Evolutionary conservation across 30 jellyfish, hydroid and myxozoan genomes (phyloP), one percentile per base, ranked within the genome.

Genomic region (Hydractinia symbiolongicarpus): DNA sequence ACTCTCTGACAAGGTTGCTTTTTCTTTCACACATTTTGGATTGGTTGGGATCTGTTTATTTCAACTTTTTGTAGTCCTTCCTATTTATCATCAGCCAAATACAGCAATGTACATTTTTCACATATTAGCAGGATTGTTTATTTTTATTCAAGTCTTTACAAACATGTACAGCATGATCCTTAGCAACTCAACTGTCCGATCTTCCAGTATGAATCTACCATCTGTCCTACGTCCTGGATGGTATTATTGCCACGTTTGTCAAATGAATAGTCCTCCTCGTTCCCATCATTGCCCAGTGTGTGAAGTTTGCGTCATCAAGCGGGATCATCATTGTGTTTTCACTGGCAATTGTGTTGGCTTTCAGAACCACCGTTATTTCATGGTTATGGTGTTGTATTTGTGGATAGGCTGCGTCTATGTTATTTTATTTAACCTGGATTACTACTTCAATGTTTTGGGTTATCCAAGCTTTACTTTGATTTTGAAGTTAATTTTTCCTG

Each of bases 281-380:
- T 66, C 95, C 5, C 97, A 90, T 30, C 97, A 90, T 81, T 90
- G 97, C 70, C 95, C 95, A 4, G 50, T 90, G 9, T 90, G 97
- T 53, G 92, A 90, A 6, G 88, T 90, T 10, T 90, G 97, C 76
- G 89, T 90, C 62, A 56, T 90, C 9, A 90, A 90, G 74, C 87
- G 97, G 8, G 97, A 90, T 55, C 97, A 90, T 73, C 97, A 90
- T 64, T 90, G 97, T 67, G 66, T 90, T 16, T 90, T 90, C 57
- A 84, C 97, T 66, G 97, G 97, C 50, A 90, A 85, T 76, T 90
- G 97, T 73, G 95, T 90, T 61, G 97, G 97, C 17, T 81, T 76
- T 81, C 53, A 74, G 9, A 90, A 82, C 77, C 97, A 90, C 68
- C 97, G 97, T 8, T 87, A 90, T 56, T 90, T 90, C 66, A 13